Base-by-base conservation (phyloP, 2,797 vertebrate species). In the Argyrosomus regius region DNA sequence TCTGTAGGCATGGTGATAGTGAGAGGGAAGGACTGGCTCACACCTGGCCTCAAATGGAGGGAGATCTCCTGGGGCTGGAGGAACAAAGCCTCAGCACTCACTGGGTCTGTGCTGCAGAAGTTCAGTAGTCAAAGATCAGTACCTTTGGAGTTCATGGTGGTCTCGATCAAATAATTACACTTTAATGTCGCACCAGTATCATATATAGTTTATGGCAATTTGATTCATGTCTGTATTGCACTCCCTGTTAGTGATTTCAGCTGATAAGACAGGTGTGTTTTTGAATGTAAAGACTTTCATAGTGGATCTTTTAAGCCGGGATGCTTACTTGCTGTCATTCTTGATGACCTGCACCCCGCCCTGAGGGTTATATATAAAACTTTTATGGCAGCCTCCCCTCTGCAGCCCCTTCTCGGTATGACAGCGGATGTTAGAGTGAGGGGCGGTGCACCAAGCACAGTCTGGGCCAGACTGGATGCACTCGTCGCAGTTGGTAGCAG, bases 381-480 rank as follows among this genome's bases (percentile, higher is more conserved):
- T 53, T 24, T 52, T 9, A 4, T 0, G 35, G 65, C 91, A 93
- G 56, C 89, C 87, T 9, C 43, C 39, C 28, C 18, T 72, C 46
- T 0, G 45, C 43, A 91, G 70, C 48, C 12, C 41, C 0, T 74
- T 26, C 10, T n/a, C 0, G 3, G 48, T 90, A 2, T 87, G 12
- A 61, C 91, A 93, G n/a, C n/a, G 81, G 39, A 46, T 4, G 1
- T 7, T 18, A 1, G 24, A 9, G 4, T 12, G 0, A 18, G 70
- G 75, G 9, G 8, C 57, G 0, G 61, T 68, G 78, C 92, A 93
- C 92, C 92, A 94, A 1, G 86, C 85, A 6, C 91, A 93, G n/a
- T 69, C 49, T 0, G 88, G 75, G 20, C 83, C 74, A 0, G 75
- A 81, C 77, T 61, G 77, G 70, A 93, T 80, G 75, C 93, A 94